Conservation (phyloP, 30 jellyfish, hydroid and myxozoan species). For the Cassiopea andromeda region DNA sequence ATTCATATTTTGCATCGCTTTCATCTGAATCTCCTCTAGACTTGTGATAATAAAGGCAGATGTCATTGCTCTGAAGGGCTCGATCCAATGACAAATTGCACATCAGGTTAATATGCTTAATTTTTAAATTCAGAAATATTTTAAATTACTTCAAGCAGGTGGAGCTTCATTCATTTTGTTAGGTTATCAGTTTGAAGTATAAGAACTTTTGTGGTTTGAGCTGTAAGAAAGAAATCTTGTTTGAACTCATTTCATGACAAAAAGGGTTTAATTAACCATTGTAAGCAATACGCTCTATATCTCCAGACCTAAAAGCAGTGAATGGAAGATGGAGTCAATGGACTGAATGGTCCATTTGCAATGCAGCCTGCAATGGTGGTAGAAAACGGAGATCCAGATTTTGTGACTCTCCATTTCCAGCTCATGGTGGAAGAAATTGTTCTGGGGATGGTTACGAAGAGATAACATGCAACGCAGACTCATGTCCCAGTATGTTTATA, state of each 20-base stretch:
- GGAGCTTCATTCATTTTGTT: not conserved
- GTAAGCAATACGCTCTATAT: too few relatives aligned
- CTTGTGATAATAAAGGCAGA: constrained; percentile 63
- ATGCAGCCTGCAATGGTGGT: constrained; percentile 75
- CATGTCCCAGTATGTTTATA: constrained; percentile 64
- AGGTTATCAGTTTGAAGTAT: not conserved
- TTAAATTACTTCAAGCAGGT: not conserved
- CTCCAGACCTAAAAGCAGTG: constrained; percentile 22
- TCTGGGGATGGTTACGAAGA: constrained; percentile 12
- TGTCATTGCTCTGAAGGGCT: constrained; percentile 73
- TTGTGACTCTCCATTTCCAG: constrained; percentile 73
- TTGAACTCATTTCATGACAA: not conserved
- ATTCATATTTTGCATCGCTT: not conserved
- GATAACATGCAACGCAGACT: constrained; percentile 53
- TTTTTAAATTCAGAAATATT: not conserved
- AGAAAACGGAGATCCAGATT: constrained; percentile 47
- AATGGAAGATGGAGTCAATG: constrained; percentile 70
- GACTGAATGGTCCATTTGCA: constrained; percentile 60
- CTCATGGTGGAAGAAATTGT: constrained; percentile 78
- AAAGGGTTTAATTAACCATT: too few relatives aligned
- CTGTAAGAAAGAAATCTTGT: not conserved
- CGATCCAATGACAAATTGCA: constrained; percentile 70
- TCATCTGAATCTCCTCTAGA: constrained; percentile 8
- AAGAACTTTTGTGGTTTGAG: not conserved
- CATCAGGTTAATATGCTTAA: not conserved